Percentiles rank a stretch among this genome's conserved stretches.
Evolutionary conservation across 2,888 invertebrate species (phyloP).

Genomic region (Brassicogethes aeneus): DNA sequence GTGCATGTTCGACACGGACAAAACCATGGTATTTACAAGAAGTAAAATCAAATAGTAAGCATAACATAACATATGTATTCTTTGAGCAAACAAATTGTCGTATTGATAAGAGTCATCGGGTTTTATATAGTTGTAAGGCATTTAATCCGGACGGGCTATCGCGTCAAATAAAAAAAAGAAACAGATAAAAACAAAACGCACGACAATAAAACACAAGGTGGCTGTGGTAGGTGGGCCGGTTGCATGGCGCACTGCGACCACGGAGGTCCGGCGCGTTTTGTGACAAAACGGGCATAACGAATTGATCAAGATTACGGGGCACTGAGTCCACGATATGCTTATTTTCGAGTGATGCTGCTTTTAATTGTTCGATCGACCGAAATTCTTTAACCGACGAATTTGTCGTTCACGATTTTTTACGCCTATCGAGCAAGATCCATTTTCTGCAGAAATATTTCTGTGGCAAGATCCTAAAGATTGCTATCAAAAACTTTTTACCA

Average conservation of each 20-base stretch:
- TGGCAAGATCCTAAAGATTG: too few relatives aligned
- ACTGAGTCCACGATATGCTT: too few relatives aligned
- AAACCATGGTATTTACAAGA: too few relatives aligned
- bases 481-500: too few relatives aligned
- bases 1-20: too few relatives aligned
- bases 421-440: too few relatives aligned
- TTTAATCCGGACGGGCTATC: slow-evolving; percentile 35
- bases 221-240: slow-evolving; percentile 37
- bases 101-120: too few relatives aligned
- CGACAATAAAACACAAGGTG: slow-evolving; percentile 39
- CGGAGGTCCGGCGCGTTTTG: slow-evolving; percentile 41
- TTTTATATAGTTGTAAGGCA: slow-evolving; percentile 36
- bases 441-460: too few relatives aligned
- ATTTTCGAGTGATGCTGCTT: slow-evolving; percentile 37
- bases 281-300: slow-evolving; percentile 41
- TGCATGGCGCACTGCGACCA: slow-evolving; percentile 33
- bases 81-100: too few relatives aligned
- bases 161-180: slow-evolving; percentile 32
- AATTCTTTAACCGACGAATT: slow-evolving; percentile 30
- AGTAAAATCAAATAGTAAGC: too few relatives aligned
- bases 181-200: slow-evolving; percentile 26
- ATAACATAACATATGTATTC: too few relatives aligned
- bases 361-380: slow-evolving; percentile 39
- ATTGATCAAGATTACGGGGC: slow-evolving; percentile 37
- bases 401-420: too few relatives aligned